Conservation (phyloP, 2,888 invertebrate species). For the Dermolepida albohirtum region DNA sequence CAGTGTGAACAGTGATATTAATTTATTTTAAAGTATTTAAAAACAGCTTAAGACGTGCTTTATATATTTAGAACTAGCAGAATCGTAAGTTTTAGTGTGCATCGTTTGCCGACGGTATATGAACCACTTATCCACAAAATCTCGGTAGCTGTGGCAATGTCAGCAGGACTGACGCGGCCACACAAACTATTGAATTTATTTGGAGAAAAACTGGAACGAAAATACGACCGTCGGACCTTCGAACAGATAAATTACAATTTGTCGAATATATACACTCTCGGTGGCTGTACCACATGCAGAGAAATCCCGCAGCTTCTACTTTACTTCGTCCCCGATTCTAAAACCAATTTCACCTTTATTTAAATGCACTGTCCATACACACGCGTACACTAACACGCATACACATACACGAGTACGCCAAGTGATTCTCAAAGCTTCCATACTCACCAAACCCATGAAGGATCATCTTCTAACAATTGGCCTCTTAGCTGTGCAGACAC, state of each 20-base stretch:
- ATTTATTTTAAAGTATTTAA: too few relatives aligned
- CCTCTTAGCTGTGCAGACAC: conserved; percentile 57
- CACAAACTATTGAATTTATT: conserved; percentile 60
- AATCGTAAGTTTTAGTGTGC: neutral
- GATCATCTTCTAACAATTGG: conserved; percentile 33
- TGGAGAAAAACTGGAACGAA: conserved; percentile 56
- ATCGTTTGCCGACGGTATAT: neutral
- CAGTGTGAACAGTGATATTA: too few relatives aligned
- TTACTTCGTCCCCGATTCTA: conserved; percentile 51
- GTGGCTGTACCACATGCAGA: conserved; percentile 62
- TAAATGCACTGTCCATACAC: neutral
- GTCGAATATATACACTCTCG: conserved; percentile 60
- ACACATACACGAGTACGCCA: conserved; percentile 5
- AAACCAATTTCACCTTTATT: conserved; percentile 25
- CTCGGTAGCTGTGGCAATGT: conserved; percentile 38
- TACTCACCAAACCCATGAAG: neutral
- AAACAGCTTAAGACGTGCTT: too few relatives aligned
- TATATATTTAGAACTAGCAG: neutral
- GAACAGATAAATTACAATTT: conserved; percentile 64
- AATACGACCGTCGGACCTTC: conserved; percentile 52
- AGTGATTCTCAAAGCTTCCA: neutral
- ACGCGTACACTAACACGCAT: too few relatives aligned
- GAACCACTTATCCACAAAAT: conserved; percentile 38
- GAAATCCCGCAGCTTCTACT: conserved; percentile 58
- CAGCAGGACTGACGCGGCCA: conserved; percentile 43